phyloP scores from a whole-genome alignment of 2,888 invertebrate genomes.

The Hirtodrosophila trivittata region DNA sequence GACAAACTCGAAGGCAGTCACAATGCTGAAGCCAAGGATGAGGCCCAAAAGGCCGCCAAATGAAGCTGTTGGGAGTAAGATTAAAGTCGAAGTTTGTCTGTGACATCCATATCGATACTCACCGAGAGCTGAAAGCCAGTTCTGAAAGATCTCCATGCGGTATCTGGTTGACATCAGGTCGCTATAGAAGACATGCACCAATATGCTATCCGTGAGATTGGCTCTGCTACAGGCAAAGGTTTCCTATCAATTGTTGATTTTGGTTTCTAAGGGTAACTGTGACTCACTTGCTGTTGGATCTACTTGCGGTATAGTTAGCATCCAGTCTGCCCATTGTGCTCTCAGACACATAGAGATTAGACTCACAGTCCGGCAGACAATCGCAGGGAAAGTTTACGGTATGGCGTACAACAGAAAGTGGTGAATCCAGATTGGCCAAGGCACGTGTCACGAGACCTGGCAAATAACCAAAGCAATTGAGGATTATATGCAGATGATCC shows the following conservation, averaged over 20 bases:
- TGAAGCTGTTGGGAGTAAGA: too few species aligned
- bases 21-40: constrained; percentile 89
- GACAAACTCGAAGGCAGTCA: constrained; percentile 87
- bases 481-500: too few species aligned
- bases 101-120: constrained; percentile 29
- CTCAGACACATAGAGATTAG: constrained; percentile 87
- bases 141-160: constrained; percentile 87
- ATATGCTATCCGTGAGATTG: constrained; percentile 85
- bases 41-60: constrained; percentile 89
- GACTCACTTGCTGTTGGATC: constrained; percentile 70
- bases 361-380: constrained; percentile 88
- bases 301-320: constrained; percentile 83
- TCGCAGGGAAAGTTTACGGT: constrained; percentile 81
- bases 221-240: constrained; percentile 9
- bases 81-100: too few species aligned
- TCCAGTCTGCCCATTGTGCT: constrained; percentile 86
- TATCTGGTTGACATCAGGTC: constrained; percentile 88
- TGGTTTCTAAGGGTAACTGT: neutral
- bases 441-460: constrained; percentile 79
- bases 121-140: constrained; percentile 90
- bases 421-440: constrained; percentile 82
- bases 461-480: neutral
- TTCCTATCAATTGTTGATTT: neutral
- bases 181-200: constrained; percentile 89
- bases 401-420: constrained; percentile 60